Evolutionary conservation across 2,888 invertebrate species (phyloP).

Genomic region (Acanthosepion pharaonis): DNA sequence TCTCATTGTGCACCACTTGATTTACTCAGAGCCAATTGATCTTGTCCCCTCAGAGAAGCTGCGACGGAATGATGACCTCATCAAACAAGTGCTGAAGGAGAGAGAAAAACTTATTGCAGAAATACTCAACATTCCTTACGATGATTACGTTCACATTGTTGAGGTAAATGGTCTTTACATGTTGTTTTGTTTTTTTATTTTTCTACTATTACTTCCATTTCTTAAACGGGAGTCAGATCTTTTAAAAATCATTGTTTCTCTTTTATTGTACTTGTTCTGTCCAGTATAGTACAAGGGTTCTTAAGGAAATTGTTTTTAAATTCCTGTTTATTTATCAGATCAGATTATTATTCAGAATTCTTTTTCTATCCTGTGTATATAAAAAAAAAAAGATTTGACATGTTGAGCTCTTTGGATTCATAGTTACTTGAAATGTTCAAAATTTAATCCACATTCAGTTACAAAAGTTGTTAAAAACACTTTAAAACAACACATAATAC

Average conservation of each 20-base stretch:
- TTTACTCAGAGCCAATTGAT: constrained; percentile 44
- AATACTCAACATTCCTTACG: constrained; percentile 83
- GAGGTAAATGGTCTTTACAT: constrained; percentile 73
- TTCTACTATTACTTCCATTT: background rate
- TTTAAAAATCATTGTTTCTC: background rate
- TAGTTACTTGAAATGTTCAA: background rate
- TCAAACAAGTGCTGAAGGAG: constrained; percentile 82
- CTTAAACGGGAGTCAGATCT: background rate
- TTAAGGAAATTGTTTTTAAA: background rate
- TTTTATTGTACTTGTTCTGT: background rate
- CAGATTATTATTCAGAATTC: background rate
- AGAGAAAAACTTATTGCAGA: constrained; percentile 85
- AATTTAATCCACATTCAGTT: too few relatives aligned
- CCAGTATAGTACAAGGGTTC: background rate
- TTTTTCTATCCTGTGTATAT: background rate
- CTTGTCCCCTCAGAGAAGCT: constrained; percentile 79
- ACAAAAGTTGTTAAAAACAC: background rate
- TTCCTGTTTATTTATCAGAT: background rate
- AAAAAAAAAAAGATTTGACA: background rate
- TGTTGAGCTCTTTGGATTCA: background rate
- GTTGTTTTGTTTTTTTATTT: background rate
- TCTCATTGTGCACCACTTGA: constrained; percentile 11
- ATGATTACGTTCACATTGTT: constrained; percentile 81
- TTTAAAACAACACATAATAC: background rate
- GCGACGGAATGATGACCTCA: constrained; percentile 82